phyloP scores from a whole-genome alignment of 2,888 invertebrate genomes.

The Junonia oenone region DNA sequence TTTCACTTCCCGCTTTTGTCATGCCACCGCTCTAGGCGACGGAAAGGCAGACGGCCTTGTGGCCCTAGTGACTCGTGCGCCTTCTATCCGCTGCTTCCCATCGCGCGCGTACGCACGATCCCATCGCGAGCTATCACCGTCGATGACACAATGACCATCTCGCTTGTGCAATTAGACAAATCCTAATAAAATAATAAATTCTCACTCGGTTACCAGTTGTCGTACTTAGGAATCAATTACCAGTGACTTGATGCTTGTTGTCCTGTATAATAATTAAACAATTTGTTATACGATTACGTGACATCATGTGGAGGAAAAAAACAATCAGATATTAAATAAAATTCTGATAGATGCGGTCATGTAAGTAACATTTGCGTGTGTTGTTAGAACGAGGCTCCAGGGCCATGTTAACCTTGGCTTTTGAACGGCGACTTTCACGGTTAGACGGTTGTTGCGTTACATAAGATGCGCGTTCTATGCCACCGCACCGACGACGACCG shows the following conservation, averaged over 20 bases:
- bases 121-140: slow-evolving; percentile 34
- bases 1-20: slow-evolving; percentile 80
- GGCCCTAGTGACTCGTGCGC: slow-evolving; percentile 44
- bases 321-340: slow-evolving; percentile 45
- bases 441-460: slow-evolving; percentile 70
- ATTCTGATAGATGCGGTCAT: slow-evolving; percentile 51
- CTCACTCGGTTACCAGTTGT: no score
- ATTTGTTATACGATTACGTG: slow-evolving; percentile 53
- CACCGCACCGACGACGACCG: slow-evolving; percentile 42
- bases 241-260: neutral
- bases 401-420: slow-evolving; percentile 77
- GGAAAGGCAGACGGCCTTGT: slow-evolving; percentile 76
- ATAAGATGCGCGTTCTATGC: slow-evolving; percentile 63
- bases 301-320: slow-evolving; percentile 63
- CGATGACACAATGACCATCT: slow-evolving; percentile 39
- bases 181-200: neutral
- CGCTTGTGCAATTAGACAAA: slow-evolving; percentile 33
- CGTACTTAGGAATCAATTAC: neutral
- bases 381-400: slow-evolving; percentile 54
- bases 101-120: slow-evolving; percentile 40
- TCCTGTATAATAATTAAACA: slow-evolving; percentile 33
- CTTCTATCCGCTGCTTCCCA: slow-evolving; percentile 66
- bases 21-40: slow-evolving; percentile 63
- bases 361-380: slow-evolving; percentile 63
- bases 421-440: slow-evolving; percentile 79